phyloP scores from a whole-genome alignment of 1,140 invertebrate species.

The Macrobrachium rosenbergii region DNA sequence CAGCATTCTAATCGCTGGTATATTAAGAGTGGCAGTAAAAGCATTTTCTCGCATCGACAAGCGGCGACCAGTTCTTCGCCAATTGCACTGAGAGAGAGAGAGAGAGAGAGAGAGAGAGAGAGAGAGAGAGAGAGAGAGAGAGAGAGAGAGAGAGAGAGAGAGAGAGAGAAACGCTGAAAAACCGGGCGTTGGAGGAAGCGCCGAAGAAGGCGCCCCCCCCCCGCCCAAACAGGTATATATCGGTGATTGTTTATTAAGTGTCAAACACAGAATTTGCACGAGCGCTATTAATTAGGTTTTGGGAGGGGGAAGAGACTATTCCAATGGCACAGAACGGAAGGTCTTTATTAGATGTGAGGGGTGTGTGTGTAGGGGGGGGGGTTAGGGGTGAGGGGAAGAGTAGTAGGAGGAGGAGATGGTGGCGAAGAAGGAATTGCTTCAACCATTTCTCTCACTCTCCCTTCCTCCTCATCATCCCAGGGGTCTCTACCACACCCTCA shows the following conservation, averaged over 20 bases:
- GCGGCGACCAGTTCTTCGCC: not conserved
- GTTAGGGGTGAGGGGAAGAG: too few species aligned
- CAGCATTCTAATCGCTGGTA: not conserved
- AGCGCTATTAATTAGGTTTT: not conserved
- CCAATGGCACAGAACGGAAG: not conserved
- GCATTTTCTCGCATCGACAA: not conserved
- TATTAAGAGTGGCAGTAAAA: too few species aligned
- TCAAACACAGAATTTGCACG: not conserved
- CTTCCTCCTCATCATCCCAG: too few species aligned
- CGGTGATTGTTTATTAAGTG: not conserved
- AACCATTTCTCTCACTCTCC: not conserved
- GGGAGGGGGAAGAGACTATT: constrained; percentile 2
- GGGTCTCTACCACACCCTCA: too few species aligned
- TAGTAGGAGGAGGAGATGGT: too few species aligned
- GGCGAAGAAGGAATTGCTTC: not conserved
- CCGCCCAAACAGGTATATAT: not conserved
- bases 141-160: not conserved
- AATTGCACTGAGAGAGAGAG: not conserved
- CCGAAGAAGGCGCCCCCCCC: not conserved
- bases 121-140: constrained; percentile 25
- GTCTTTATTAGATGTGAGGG: not conserved
- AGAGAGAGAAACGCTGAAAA: not conserved
- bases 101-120: constrained; percentile 27
- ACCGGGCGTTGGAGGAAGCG: too few species aligned
- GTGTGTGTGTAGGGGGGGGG: not conserved